Evolutionary conservation across 2,797 vertebrate species (phyloP).

Genomic region (Lithobates pipiens): DNA sequence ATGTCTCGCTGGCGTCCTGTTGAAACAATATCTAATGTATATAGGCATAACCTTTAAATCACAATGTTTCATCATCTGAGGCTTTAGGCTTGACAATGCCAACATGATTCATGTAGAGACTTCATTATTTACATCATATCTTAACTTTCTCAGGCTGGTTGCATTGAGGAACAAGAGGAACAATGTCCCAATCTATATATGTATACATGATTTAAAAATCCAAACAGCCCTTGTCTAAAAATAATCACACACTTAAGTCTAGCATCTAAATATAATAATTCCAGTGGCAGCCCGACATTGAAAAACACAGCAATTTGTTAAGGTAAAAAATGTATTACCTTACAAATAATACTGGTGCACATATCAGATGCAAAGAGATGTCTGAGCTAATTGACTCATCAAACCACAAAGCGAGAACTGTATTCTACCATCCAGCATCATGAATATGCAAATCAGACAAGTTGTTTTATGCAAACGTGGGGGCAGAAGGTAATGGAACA

Average conservation of each 20-base stretch:
- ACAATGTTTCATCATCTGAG: no score
- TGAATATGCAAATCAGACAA: constrained; percentile 55
- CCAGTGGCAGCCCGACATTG: not conserved
- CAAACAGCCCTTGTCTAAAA: not conserved
- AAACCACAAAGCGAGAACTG: constrained; percentile 53
- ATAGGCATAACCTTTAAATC: no score
- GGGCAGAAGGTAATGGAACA: constrained; percentile 48
- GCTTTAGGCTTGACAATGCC: no score
- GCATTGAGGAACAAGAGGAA: no score
- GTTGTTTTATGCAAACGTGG: constrained; percentile 55
- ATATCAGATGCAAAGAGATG: constrained; percentile 21
- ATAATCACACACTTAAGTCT: not conserved
- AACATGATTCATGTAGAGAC: no score
- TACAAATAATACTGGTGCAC: constrained; percentile 31
- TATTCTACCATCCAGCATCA: constrained; percentile 42
- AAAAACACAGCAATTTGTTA: not conserved
- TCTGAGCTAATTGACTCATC: constrained; percentile 47
- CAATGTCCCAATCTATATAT: not conserved
- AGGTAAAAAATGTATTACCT: constrained; percentile 19
- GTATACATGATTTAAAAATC: not conserved
- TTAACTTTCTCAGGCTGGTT: no score
- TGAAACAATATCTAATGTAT: no score
- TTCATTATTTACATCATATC: no score
- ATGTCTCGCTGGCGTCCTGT: no score
- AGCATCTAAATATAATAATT: not conserved